A percentile compares a stretch with the other conserved stretches of the same genome.
phyloP scores from a whole-genome alignment of 2,113 vertebrate species.

The Nansenia antarctica region DNA sequence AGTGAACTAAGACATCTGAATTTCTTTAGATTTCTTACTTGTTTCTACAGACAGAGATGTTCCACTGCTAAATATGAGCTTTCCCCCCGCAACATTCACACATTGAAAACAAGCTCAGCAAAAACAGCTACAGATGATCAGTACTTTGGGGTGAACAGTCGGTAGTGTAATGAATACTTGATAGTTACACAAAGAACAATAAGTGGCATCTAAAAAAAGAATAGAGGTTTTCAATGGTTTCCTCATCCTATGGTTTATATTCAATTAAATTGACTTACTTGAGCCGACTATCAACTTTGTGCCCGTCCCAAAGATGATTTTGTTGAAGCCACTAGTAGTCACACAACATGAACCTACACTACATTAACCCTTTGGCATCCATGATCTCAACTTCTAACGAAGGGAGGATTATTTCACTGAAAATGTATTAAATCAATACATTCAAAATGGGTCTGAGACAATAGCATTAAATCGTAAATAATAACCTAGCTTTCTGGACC shows the following conservation, averaged over 20 bases:
- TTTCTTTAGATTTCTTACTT: constrained; percentile 42
- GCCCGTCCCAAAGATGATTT: constrained; percentile 43
- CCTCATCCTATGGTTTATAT: neutral
- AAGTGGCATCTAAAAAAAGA: no score
- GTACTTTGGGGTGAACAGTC: no score
- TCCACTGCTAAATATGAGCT: constrained; percentile 39
- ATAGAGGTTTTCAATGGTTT: neutral
- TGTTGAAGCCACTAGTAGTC: neutral
- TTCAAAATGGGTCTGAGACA: no score
- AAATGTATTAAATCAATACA: no score
- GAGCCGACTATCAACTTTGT: constrained; percentile 26
- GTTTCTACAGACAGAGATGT: constrained; percentile 21
- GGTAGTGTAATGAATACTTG: no score
- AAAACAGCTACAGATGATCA: constrained; percentile 19
- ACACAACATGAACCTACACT: constrained; percentile 20
- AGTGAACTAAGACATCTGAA: no score
- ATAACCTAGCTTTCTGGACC: no score
- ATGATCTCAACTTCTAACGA: no score
- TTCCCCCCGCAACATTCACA: constrained; percentile 36
- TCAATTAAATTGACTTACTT: constrained; percentile 34
- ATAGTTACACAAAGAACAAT: no score
- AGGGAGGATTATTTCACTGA: no score
- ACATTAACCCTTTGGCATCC: constrained; percentile 9
- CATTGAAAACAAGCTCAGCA: constrained; percentile 13
- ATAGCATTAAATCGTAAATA: no score